phyloP scores from a whole-genome alignment of 1,140 invertebrate species.

The Ericerus pela region DNA sequence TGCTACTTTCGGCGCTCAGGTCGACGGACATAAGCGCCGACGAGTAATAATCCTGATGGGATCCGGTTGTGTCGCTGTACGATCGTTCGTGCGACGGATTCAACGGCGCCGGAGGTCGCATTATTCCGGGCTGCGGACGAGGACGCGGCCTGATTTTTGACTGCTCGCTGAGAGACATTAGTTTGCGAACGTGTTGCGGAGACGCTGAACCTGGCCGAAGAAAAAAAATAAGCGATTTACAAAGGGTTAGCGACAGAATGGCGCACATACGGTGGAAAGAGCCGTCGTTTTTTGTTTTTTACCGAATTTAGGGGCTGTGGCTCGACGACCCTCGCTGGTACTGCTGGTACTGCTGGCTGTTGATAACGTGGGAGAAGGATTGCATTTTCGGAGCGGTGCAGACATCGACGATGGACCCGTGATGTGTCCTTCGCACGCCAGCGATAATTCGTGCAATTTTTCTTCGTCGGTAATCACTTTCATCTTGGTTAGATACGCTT shows the following conservation, averaged over 20 bases:
- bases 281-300: conserved; percentile 21
- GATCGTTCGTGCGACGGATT: conserved; percentile 60
- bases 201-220: conserved; percentile 69
- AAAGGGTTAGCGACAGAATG: not conserved
- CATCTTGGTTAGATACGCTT: conserved; percentile 86
- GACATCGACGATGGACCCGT: conserved; percentile 39
- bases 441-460: conserved; percentile 68
- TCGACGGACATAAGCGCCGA: conserved; percentile 51
- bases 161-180: conserved; percentile 71
- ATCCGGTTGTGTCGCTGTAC: conserved; percentile 65
- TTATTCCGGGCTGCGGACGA: conserved; percentile 32
- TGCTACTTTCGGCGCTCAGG: conserved; percentile 84
- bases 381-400: conserved; percentile 45
- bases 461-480: conserved; percentile 85
- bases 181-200: conserved; percentile 85
- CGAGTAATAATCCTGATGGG: conserved; percentile 33
- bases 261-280: too few relatives aligned
- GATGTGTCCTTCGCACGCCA: conserved; percentile 69
- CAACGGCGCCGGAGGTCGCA: conserved; percentile 27
- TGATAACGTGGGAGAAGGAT: conserved; percentile 73
- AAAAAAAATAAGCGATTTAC: not conserved
- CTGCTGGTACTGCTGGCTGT: conserved; percentile 80
- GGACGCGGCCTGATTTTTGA: conserved; percentile 77
- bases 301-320: conserved; percentile 48
- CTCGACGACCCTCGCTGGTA: conserved; percentile 60